Percentiles rank a stretch among this genome's conserved stretches.
phyloP scores from a whole-genome alignment of 2,113 vertebrate genomes.

The Eonycteris spelaea region DNA sequence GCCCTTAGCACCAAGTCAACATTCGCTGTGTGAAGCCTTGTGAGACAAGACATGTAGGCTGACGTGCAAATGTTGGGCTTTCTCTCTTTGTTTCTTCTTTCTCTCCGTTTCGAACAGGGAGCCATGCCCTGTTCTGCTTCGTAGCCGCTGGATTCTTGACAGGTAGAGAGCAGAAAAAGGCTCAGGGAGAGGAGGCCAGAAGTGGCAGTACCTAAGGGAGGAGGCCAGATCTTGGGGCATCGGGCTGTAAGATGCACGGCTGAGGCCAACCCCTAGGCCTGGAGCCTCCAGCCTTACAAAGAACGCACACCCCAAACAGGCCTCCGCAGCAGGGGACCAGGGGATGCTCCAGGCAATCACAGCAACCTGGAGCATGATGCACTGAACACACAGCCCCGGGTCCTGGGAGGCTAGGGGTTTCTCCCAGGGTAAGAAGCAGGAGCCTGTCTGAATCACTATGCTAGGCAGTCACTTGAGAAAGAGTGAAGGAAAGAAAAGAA shows the following conservation, averaged over 20 bases:
- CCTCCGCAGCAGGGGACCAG: background rate
- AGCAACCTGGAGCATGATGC: background rate
- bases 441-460: background rate
- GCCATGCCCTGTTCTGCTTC: background rate
- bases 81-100: background rate
- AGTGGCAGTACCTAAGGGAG: too few species aligned
- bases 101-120: background rate
- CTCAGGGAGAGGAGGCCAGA: background rate
- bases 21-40: rapidly evolving
- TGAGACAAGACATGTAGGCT: rapidly evolving
- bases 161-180: background rate
- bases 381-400: background rate
- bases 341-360: too few species aligned
- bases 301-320: background rate
- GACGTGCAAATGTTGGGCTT: rapidly evolving
- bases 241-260: background rate
- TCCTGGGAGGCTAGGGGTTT: background rate
- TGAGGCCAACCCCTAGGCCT: background rate
- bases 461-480: background rate
- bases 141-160: background rate
- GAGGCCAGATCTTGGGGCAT: background rate
- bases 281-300: background rate
- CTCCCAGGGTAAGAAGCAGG: background rate
- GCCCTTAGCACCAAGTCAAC: rapidly evolving
- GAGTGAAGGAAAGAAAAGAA: background rate